Evolutionary conservation across 2,888 invertebrate species (phyloP), one percentile per base, ranked within the genome.

Genomic region (Leuctra nigra): DNA sequence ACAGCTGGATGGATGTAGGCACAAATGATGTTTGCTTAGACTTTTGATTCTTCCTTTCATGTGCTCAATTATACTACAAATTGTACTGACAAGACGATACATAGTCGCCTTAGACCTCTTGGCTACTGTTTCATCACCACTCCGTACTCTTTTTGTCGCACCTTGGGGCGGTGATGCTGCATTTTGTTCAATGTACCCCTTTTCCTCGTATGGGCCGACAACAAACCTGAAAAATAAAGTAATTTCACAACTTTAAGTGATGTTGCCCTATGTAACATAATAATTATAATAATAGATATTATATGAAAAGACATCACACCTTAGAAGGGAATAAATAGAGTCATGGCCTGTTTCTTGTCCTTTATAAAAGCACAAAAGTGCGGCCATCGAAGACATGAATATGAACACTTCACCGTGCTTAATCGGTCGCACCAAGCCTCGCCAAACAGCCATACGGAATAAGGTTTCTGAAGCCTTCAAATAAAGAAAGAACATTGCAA

Each of bases 381-480:
- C 67, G 7, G 83, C 77, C 66, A 81, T 77, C 63, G 82, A 80
- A 25, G 69, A 64, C n/a, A 82, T 79, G 70, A 87, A 87, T 60
- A 87, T 80, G 20, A 81, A 71, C 25, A 83, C 77, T 67, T 84
- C 81, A 7, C 87, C 87, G 63, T 79, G 71, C 14, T 77, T 77
- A 59, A 87, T 70, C 16, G 79, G 77, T 29, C 72, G 73, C 23
- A 84, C 77, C 66, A 80, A 76, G 54, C 82, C 81, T 59, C 87
- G 75, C 35, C 79, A 75, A 25, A 79, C 76, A 2, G 81, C 78
- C 83, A 88, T 87, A 62, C 80, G 79, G 76, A 84, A 90, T 20
- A 87, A 68, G 0, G 87, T 84, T 73, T 90, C 90, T 1, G 87
- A 85, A 2, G 89, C 89, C 72, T 80, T 61, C 53, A 69, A 66